Evolutionary conservation across 2,888 invertebrate genomes (phyloP).

Genomic region (Amphipyra berbera): DNA sequence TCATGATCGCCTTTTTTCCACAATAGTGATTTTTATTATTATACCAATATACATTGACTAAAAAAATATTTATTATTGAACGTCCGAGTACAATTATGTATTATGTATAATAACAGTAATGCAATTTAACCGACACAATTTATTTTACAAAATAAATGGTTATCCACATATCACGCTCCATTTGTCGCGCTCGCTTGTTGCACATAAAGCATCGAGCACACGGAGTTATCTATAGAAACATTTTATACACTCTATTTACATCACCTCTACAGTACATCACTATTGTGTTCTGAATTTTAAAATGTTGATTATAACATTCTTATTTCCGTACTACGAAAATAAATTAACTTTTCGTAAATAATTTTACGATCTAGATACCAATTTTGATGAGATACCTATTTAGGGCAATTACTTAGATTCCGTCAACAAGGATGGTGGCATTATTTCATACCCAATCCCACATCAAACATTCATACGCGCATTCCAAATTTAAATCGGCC

Average conservation of each 20-base stretch:
- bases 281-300: constrained; percentile 33
- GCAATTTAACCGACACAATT: constrained; percentile 54
- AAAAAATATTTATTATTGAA: no score
- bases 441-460: background rate
- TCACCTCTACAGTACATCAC: constrained; percentile 5
- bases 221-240: constrained; percentile 49
- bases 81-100: no score
- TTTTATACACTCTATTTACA: constrained; percentile 44
- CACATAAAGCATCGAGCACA: constrained; percentile 55
- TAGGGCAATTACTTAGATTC: no score
- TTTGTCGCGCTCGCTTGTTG: constrained; percentile 65
- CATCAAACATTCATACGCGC: constrained; percentile 7
- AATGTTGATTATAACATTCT: background rate
- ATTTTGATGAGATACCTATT: no score
- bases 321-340: background rate
- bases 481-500: constrained; percentile 32
- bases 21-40: no score
- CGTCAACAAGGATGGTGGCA: no score
- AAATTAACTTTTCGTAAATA: no score
- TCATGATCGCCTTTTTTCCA: no score
- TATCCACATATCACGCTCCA: constrained; percentile 72
- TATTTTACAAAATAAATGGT: constrained; percentile 62
- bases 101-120: constrained; percentile 23
- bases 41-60: no score
- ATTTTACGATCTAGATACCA: no score